Base-by-base conservation (phyloP, 2,113 vertebrate species). In the Hystrix cristata region DNA sequence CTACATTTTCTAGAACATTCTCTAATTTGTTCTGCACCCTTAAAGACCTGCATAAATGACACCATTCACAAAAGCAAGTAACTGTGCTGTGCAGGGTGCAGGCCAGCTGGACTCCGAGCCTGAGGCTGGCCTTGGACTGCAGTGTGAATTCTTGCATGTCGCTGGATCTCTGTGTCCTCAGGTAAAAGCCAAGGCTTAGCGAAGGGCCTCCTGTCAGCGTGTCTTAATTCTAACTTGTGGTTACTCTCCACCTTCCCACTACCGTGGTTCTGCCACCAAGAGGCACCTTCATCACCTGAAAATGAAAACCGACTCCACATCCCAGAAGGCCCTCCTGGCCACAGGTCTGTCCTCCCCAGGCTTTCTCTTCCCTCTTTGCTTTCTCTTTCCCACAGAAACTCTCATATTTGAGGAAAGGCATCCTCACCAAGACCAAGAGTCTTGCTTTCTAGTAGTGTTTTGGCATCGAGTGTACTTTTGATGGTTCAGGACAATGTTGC, bases 1-100 rank as follows among this genome's bases (percentile, higher is more conserved):
- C 38, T 80, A 72, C 2, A 43, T 92, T 82, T 78, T 90, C 67
- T n/a, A 92, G 80, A 87, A 95, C 25, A 38, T 90, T 94, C 16
- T 90, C 9, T 72, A 46, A 51, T 65, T n/a, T 51, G 46, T 29
- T 31, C 79, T 38, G 55, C 91, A 60, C 7, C 46, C 27, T 91
- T 67, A 15, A 57, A 85, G 65, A 16, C 46, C 12, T 15, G 12
- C 34, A 16, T 46, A 43, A 80, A 31, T 21, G 43, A 46, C 15
- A 71, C 29, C 4, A 6, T 27, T 34, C 6, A 11, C 34, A 94
- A 23, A 78, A 31, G 10, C 6, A 89, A 79, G 18, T 51, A 43
- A 15, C 65, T 10, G 16, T 5, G 2, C 48, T 27, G 6, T 16
- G 2, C 14, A 4, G 23, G 64, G 81, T 34, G 9, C 43, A 43